A percentile compares a stretch with the other conserved stretches of the same genome.
Conservation (phyloP, 2,113 vertebrate genomes). For the Ardeotis arabs region DNA sequence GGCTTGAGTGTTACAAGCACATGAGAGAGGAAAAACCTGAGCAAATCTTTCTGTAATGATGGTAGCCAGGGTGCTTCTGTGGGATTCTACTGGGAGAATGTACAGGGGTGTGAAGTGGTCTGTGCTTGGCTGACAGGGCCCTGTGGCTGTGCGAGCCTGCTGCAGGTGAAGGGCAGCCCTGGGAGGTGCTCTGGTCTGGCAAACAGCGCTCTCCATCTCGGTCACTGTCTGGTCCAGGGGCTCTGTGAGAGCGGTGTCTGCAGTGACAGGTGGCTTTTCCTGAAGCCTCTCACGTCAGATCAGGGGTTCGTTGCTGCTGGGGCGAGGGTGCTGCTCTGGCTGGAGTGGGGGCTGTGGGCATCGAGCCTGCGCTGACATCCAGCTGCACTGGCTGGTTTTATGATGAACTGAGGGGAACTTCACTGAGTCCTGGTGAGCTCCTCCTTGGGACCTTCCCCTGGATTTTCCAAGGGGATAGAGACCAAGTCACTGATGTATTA, state of each 20-base stretch:
- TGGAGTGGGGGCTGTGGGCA: not conserved
- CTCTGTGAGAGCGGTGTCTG: not conserved
- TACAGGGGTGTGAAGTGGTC: accelerated
- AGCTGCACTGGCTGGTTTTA: not conserved
- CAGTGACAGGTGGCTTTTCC: not conserved
- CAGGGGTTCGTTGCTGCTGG: not conserved
- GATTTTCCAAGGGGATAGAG: accelerated
- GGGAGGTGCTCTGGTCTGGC: not conserved
- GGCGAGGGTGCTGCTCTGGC: not conserved
- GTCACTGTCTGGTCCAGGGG: accelerated
- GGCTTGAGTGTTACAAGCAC: accelerated
- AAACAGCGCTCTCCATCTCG: accelerated
- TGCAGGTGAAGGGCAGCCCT: not conserved
- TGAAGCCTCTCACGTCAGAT: not conserved
- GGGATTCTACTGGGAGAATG: accelerated
- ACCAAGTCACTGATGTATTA: accelerated
- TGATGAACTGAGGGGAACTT: accelerated
- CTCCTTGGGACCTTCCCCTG: not conserved
- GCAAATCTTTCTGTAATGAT: not conserved
- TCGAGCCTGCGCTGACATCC: not conserved
- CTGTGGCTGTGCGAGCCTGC: accelerated
- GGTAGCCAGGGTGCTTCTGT: too few species aligned
- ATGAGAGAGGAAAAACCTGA: not conserved
- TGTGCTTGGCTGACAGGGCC: not conserved
- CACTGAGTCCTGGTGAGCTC: not conserved